Base-by-base conservation (phyloP, 2,797 vertebrate species). In the Rhinatrema bivittatum region DNA sequence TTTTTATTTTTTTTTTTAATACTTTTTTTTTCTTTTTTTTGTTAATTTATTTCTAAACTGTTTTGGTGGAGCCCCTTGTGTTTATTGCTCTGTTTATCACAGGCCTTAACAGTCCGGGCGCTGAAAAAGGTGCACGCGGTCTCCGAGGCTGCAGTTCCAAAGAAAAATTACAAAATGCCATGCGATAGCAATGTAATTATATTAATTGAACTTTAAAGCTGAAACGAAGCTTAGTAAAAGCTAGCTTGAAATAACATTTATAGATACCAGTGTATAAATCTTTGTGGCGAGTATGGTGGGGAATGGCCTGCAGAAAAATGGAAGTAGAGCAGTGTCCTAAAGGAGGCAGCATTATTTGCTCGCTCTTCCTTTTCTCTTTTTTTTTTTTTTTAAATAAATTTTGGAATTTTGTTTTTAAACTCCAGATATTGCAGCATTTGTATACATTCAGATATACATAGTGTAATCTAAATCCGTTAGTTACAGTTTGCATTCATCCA, bases 1-100 rank as follows among this genome's bases (percentile, higher is more conserved):
- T n/a, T n/a, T 82, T 84, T 82, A 84, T 81, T 84, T 84, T 82
- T 84, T n/a, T n/a, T n/a, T n/a, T n/a, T n/a, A n/a, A 79, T 84
- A 81, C n/a, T n/a, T 77, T 81, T 84, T 75, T 71, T n/a, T n/a
- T n/a, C n/a, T n/a, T n/a, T n/a, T n/a, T n/a, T n/a, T n/a, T n/a
- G n/a, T 73, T 84, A 81, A 81, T 82, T 81, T 82, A 82, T 81
- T 84, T 84, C 84, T 81, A 79, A 84, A 79, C 74, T n/a, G 78
- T 70, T 71, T 81, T 46, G 6, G 77, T 78, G 71, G 70, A 69
- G 57, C 70, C 74, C 79, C n/a, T 65, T 72, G 68, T 77, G 74
- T 78, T 82, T 84, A 81, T 76, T 66, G 76, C 74, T 46, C 54
- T 38, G 67, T 72, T 77, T 76, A 74, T 78, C 79, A 75, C 62